Base-by-base conservation (phyloP, 2,113 vertebrate genomes). In the Colossoma macropomum region DNA sequence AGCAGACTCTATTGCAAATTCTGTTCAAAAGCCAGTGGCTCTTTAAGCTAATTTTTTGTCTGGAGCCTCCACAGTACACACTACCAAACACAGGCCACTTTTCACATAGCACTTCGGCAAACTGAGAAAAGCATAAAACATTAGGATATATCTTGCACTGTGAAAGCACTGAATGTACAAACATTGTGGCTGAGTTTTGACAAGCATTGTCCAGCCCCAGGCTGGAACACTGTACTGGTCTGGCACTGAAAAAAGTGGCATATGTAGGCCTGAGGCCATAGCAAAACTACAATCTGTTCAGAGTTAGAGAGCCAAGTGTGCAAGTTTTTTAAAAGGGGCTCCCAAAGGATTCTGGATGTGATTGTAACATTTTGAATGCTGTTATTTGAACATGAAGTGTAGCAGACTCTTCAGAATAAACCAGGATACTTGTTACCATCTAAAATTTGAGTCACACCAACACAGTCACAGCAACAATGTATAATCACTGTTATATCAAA, bases 281-380 rank as follows among this genome's bases (percentile, higher is more conserved):
- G 59, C 32, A 84, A 82, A 80, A 48, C 59, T 82, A 63, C 85
- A 86, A 77, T 86, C 81, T 86, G 85, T 84, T 77, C 50, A 77
- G 32, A 68, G 74, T 77, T 48, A 66, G 60, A 86, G 11, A 30
- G 75, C 54, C 81, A 80, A 80, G 68, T 75, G 48, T 59, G 30
- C 38, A 10, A 19, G 62, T 27, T 38, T 56, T 68, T 79, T 66
- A 3, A 30, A 45, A 45, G 59, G 28, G 4, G 66, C 66, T 69
- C 63, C 32, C n/a, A 30, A 54, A 23, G 32, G 30, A 30, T 15
- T 11, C 65, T 69, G 65, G 65, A 69, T 79, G 23, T 19, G 13
- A 8, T 54, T 68, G 48, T 28, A 32, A 23, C 19, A 48, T 34
- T 68, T 25, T 34, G 21, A 28, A 48, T 65, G 15, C 17, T 52